Conservation (phyloP, 2,888 invertebrate species). For the Alloplasta piceator region DNA sequence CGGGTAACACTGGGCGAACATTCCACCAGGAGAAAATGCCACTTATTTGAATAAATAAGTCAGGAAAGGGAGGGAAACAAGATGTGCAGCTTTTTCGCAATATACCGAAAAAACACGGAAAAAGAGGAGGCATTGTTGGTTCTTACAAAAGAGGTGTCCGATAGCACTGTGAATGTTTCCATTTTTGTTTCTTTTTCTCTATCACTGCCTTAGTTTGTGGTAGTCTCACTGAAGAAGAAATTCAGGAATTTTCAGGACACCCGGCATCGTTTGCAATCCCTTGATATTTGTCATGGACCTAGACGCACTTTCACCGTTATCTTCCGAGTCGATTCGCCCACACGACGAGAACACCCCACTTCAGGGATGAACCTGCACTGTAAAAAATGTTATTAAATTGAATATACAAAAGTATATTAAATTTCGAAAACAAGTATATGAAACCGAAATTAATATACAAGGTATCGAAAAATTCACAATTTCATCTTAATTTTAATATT, state of each 20-base stretch:
- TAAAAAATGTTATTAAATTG: no score
- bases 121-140: background rate
- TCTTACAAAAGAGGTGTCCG: conserved; percentile 5
- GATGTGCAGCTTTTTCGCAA: no score
- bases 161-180: background rate
- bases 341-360: background rate
- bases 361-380: background rate
- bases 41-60: no score
- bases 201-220: background rate
- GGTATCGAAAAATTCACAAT: no score
- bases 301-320: conserved; percentile 31
- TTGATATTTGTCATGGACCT: conserved; percentile 15
- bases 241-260: background rate
- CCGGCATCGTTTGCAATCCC: background rate
- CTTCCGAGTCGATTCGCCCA: conserved; percentile 32
- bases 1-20: no score
- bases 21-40: no score
- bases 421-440: no score
- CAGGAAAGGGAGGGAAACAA: no score
- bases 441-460: no score
- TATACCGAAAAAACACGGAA: background rate
- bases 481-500: no score
- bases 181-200: conserved; percentile 14
- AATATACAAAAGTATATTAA: no score
- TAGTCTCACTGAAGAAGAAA: background rate